A percentile compares a stretch with the other conserved stretches of the same genome.
These are phyloP conservation scores for Ranitomeya imitator DNA, from an alignment of 2,113 vertebrate species.

Conservation along the genomic window DNA sequence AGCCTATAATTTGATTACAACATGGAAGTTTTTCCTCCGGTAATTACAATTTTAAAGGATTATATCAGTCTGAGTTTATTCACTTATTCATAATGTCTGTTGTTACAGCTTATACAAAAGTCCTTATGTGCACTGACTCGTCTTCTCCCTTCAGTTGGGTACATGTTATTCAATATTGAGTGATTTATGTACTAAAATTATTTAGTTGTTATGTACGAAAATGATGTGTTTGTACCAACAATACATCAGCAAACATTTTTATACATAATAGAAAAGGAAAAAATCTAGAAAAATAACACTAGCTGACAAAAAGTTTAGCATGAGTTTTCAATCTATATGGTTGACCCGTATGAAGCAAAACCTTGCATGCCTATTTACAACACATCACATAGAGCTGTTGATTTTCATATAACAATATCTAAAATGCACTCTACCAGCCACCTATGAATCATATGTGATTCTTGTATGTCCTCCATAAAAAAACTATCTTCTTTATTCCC, in stretches of 20 bases:
- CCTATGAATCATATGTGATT: too few relatives aligned
- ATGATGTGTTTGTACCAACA: neutral
- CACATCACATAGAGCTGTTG: too few relatives aligned
- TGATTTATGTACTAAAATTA: neutral
- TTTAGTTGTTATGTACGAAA: neutral
- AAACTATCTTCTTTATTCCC: too few relatives aligned
- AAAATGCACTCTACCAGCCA: too few relatives aligned
- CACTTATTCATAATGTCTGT: conserved; percentile 20
- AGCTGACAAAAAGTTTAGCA: neutral
- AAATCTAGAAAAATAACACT: neutral
- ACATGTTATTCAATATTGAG: neutral
- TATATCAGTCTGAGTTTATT: conserved; percentile 53
- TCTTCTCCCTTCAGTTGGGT: neutral
- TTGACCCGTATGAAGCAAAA: too few relatives aligned
- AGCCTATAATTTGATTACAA: conserved; percentile 58
- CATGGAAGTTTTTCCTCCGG: conserved; percentile 60
- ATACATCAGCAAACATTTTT: neutral
- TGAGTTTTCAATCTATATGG: neutral
- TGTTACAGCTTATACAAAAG: neutral
- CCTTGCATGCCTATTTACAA: too few relatives aligned
- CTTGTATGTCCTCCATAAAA: too few relatives aligned
- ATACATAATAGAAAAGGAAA: neutral
- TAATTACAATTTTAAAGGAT: conserved; percentile 61
- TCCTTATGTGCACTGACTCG: neutral
- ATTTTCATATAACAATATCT: too few relatives aligned